Evolutionary conservation across 2,797 vertebrate genomes (phyloP), one percentile per base, ranked within the genome.

Genomic region (Acipenser oxyrinchus): DNA sequence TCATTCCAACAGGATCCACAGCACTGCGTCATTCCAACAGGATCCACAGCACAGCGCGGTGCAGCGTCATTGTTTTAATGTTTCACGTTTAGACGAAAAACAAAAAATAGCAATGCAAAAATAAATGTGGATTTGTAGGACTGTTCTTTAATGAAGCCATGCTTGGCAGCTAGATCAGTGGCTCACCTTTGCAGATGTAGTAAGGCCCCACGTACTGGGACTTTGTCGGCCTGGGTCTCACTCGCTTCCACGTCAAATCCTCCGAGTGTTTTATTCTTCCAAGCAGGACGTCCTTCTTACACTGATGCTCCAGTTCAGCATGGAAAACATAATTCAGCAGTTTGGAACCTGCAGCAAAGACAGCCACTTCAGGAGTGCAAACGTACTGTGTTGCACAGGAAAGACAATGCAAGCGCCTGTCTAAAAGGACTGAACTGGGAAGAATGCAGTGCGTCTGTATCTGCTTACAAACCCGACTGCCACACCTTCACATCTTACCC

Each of bases 131-230:
- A 37, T 18, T 37, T 37, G 23, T 37, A 37, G 2, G 23, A 37
- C 23, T 18, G 15, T 4, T 37, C 2, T 4, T 37, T 37, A 37
- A 37, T 37, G 23, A 37, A 37, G 23, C 4, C 2, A 37, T 37
- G 23, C 23, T 37, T 37, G 52, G 52, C n/a, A 55, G 52, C 9
- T 55, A 55, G 52, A 55, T 55, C 23, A 37, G 23, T 2, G 23
- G 2, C 23, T 37, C 81, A 99, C 96, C 97, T 96, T 99, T 99
- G 82, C 97, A 99, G 86, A 99, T 94, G 86, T 97, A 97, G 88
- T 97, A 99, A 0, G 95, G 95, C 62, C 96, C 97, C 67, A 95
- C 92, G 77, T 99, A 99, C 75, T 97, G 93, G 55, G 92, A 96
- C 86, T 96, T 99, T 68, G 91, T 97, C 52, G 97, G 96, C 81